A percentile compares a stretch with the other conserved stretches of the same genome.
phyloP scores from a whole-genome alignment of 1,140 invertebrate genomes.

The Samia ricini region DNA sequence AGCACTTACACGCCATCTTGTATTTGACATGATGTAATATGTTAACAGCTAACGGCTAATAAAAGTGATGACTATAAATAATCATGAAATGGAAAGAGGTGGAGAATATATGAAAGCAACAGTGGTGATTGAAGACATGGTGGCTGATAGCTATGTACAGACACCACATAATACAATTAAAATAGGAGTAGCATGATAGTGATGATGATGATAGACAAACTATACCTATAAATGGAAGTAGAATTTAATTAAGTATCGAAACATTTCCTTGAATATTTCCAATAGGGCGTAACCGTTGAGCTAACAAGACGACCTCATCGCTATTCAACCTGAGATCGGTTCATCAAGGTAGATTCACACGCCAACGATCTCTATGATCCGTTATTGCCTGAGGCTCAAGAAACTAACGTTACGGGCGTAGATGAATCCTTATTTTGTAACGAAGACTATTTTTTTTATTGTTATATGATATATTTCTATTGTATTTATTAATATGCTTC shows the following conservation, averaged over 20 bases:
- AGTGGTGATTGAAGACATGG: too few relatives aligned
- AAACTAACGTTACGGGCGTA: not conserved
- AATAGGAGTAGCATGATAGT: too few relatives aligned
- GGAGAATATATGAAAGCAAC: too few relatives aligned
- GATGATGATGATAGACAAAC: not conserved
- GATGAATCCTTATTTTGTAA: not conserved
- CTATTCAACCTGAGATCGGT: not conserved
- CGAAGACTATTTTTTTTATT: not conserved
- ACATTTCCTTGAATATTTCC: not conserved
- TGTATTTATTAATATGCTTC: not conserved
- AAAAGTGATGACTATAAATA: too few relatives aligned
- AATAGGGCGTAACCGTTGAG: not conserved
- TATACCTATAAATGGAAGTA: not conserved
- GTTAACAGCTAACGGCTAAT: too few relatives aligned
- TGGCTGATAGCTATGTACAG: too few relatives aligned
- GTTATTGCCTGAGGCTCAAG: not conserved
- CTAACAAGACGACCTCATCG: not conserved
- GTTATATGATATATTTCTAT: not conserved
- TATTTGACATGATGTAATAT: too few relatives aligned
- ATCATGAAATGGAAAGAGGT: too few relatives aligned
- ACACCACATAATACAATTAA: too few relatives aligned
- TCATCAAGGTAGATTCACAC: slow-evolving; percentile 1
- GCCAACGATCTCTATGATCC: not conserved
- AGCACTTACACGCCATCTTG: too few relatives aligned
- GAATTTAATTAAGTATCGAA: not conserved